Base-by-base conservation (phyloP, 2,797 vertebrate species). In the Dryobates pubescens region DNA sequence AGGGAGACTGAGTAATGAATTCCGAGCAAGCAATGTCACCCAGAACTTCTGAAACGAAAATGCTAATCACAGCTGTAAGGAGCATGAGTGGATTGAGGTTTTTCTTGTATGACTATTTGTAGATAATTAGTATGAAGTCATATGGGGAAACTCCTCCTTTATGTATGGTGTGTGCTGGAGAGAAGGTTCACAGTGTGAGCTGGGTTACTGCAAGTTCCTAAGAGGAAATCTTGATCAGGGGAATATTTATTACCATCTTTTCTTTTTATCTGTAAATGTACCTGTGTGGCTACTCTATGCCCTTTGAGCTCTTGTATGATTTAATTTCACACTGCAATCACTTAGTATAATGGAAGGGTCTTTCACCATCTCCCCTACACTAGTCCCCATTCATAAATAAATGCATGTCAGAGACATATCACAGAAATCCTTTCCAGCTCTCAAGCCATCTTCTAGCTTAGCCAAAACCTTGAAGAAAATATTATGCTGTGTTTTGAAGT, bases 41-140 rank as follows among this genome's bases (percentile, higher is more conserved):
- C 65, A 67, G 9, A 78, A 72, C 38, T 76, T 72, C 54, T 67
- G 80, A 90, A 92, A 78, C 0, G 2, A 71, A 90, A 91, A 93
- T 92, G 92, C 83, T 95, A 92, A 92, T 96, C 65, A 90, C 3
- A 14, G 82, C 73, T 86, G 65, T 62, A 77, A 84, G 67, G 85
- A 92, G 73, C 86, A 85, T 83, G 93, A 93, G 89, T 83, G 90
- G 92, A 88, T 92, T 75, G 80, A 94, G 82, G 56, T 88, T 94
- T 82, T 95, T 74, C 92, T 87, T 87, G 85, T 79, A 84, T 90
- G 91, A 92, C 76, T 93, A 62, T 95, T 86, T 91, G 86, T 73
- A 89, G 59, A 74, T 91, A 96, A 95, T 94, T 95, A 88, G 51
- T 81, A 92, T 93, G 83, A 95, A 92, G 83, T 94, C 92, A 84